phyloP scores from a whole-genome alignment of 2,888 invertebrate genomes.

The Tetheella fluctuosa region DNA sequence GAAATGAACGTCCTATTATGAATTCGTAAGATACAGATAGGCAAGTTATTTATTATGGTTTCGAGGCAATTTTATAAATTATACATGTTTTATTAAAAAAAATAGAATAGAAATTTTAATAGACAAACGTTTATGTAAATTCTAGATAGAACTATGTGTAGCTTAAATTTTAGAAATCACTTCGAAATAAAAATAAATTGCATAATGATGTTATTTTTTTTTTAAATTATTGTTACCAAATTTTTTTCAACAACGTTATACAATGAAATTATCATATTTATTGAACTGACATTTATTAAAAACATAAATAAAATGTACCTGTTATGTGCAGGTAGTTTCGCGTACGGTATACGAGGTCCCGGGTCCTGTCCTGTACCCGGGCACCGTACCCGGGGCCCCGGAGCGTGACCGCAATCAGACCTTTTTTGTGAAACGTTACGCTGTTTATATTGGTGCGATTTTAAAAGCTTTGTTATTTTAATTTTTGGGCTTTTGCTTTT shows the following conservation, averaged over 20 bases:
- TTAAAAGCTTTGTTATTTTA: conserved; percentile 1
- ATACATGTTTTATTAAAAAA: no score
- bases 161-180: no score
- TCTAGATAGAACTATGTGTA: no score
- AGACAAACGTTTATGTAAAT: no score
- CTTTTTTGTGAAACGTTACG: neutral
- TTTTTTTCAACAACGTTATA: neutral
- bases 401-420: neutral
- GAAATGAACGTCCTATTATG: no score
- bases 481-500: conserved; percentile 1
- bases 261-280: neutral
- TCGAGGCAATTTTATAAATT: no score
- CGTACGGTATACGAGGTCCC: neutral
- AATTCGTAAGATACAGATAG: no score
- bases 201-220: no score
- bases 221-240: no score
- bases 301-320: neutral
- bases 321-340: conserved; percentile 5
- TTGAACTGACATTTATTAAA: neutral
- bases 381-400: neutral
- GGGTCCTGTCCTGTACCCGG: neutral
- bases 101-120: no score
- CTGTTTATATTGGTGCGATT: neutral
- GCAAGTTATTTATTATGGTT: no score
- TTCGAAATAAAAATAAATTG: neutral